Evolutionary conservation across 2,888 invertebrate genomes (phyloP).

Genomic region (Drosophila leonis): DNA sequence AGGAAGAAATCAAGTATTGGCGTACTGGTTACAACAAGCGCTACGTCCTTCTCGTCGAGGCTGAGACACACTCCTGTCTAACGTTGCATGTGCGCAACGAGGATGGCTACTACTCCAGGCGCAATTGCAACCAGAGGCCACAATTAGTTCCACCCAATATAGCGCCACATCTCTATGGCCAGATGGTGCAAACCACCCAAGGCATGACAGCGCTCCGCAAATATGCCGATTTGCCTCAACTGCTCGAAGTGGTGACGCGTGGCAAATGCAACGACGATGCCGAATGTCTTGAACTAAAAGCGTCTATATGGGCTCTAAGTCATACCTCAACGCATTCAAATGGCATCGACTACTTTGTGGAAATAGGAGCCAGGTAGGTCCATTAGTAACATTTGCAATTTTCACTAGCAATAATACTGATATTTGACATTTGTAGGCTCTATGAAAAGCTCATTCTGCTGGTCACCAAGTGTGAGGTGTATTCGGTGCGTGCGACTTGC

Average conservation of each 20-base stretch:
- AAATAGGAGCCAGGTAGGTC: conserved; percentile 79
- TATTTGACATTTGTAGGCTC: conserved; percentile 64
- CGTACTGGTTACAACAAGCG: conserved; percentile 90
- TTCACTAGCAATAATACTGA: background rate
- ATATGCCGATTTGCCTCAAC: conserved; percentile 79
- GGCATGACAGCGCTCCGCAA: conserved; percentile 83
- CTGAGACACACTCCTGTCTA: conserved; percentile 94
- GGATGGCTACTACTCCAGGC: conserved; percentile 90
- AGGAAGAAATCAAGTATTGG: conserved; percentile 93
- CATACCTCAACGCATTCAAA: conserved; percentile 92
- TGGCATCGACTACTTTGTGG: conserved; percentile 91
- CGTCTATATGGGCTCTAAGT: conserved; percentile 95
- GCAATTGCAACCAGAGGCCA: conserved; percentile 88
- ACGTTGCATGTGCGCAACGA: conserved; percentile 93
- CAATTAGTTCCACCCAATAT: conserved; percentile 86
- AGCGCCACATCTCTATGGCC: conserved; percentile 93
- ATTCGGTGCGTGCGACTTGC: conserved; percentile 95
- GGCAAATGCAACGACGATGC: conserved; percentile 88
- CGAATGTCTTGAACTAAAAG: conserved; percentile 92
- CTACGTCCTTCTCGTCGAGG: conserved; percentile 96
- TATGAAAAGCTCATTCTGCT: conserved; percentile 87
- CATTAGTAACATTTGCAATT: background rate
- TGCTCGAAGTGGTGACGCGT: conserved; percentile 81
- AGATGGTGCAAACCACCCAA: conserved; percentile 90
- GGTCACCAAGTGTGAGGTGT: conserved; percentile 93